Evolutionary conservation across 2,113 vertebrate genomes (phyloP).

Genomic region (Oenanthe melanoleuca): DNA sequence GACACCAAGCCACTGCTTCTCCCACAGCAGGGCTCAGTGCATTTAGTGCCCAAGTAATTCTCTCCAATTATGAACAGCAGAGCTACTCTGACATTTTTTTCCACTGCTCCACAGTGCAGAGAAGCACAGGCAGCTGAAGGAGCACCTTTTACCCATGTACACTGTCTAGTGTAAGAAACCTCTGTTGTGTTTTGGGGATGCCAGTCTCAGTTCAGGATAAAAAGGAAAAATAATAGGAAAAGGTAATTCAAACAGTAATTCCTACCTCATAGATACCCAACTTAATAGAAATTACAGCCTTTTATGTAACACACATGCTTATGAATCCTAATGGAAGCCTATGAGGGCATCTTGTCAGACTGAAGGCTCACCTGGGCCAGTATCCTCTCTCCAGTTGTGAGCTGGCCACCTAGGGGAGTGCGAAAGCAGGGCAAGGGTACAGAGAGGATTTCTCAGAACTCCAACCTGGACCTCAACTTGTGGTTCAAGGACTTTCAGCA

Average conservation of each 20-base stretch:
- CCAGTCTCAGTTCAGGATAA: background rate
- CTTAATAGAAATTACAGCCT: background rate
- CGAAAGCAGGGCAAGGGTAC: accelerated
- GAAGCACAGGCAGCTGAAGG: background rate
- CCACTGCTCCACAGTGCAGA: background rate
- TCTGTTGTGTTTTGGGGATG: background rate
- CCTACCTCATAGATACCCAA: background rate
- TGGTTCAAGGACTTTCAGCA: background rate
- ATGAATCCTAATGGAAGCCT: background rate
- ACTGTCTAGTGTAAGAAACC: background rate
- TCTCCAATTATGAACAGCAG: background rate
- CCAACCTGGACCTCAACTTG: background rate
- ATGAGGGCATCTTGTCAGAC: background rate
- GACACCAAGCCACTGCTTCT: background rate
- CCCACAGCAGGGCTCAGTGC: background rate
- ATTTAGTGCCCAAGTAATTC: background rate
- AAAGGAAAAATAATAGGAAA: background rate
- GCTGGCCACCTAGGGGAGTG: background rate
- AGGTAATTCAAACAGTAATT: background rate
- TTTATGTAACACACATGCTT: background rate
- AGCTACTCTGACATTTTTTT: background rate
- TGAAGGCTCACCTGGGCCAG: background rate
- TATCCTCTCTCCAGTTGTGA: background rate
- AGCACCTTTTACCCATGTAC: background rate
- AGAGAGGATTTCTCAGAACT: background rate